Percentiles rank a stretch among this genome's conserved stretches.
Conservation (phyloP, 2,113 vertebrate genomes). For the Tympanuchus pallidicinctus region DNA sequence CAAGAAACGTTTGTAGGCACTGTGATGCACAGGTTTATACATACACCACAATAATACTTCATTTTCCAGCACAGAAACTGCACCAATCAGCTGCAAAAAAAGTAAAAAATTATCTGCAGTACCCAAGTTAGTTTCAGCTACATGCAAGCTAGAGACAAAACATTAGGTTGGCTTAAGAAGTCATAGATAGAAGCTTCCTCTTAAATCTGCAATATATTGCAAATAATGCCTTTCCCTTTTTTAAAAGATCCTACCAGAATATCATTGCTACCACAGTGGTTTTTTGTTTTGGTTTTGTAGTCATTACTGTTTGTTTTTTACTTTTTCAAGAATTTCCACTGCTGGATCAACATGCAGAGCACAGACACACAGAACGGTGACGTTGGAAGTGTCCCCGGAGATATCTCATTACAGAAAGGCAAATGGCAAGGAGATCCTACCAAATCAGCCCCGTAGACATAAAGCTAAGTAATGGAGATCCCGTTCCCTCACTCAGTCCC, state of each 20-base stretch:
- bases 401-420: background rate
- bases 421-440: background rate
- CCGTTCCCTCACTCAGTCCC: background rate
- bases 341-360: background rate
- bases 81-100: background rate
- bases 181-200: background rate
- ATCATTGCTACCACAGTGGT: background rate
- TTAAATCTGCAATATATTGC: fast-evolving
- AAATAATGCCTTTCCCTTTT: background rate
- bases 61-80: background rate
- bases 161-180: background rate
- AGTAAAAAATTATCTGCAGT: background rate
- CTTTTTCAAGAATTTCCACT: background rate
- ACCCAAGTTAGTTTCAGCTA: background rate
- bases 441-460: background rate
- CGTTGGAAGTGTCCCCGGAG: background rate
- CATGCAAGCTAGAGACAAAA: background rate
- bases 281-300: no score
- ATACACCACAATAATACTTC: background rate
- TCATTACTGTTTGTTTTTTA: background rate
- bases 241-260: background rate
- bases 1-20: background rate
- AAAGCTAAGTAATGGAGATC: background rate
- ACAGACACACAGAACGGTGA: background rate
- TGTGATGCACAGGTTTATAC: background rate